Evolutionary conservation across 1,140 invertebrate genomes (phyloP).

Genomic region (Drosophila tristis): DNA sequence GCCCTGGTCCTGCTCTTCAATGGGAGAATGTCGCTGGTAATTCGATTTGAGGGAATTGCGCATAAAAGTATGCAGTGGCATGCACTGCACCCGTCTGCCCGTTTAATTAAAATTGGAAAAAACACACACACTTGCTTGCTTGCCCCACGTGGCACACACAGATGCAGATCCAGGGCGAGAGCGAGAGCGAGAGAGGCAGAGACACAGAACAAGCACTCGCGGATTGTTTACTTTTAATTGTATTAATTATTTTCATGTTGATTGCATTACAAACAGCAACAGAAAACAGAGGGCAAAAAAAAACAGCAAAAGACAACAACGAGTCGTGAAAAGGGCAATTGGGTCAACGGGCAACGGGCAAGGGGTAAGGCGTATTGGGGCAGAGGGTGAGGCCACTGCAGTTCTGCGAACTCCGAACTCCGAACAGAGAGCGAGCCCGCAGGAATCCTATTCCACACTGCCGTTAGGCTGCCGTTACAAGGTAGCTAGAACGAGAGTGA

Average conservation of each 20-base stretch:
- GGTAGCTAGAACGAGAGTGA: no score
- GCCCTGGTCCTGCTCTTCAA: conserved; percentile 30
- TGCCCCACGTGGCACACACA: background rate
- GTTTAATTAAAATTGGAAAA: conserved; percentile 70
- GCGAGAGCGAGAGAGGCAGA: background rate
- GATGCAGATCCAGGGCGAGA: background rate
- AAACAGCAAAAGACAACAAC: background rate
- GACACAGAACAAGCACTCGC: conserved; percentile 10
- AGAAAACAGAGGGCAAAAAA: background rate
- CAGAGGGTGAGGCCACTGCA: no score
- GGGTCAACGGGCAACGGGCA: conserved; percentile 24
- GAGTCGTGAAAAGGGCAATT: conserved; percentile 35
- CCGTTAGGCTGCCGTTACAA: conserved; percentile 2
- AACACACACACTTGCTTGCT: background rate
- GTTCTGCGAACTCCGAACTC: no score
- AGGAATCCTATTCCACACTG: conserved; percentile 1
- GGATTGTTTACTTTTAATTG: conserved; percentile 67
- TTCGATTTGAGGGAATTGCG: conserved; percentile 71
- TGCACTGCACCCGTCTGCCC: conserved; percentile 13
- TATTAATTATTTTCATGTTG: conserved; percentile 79
- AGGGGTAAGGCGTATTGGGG: background rate
- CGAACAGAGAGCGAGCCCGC: background rate
- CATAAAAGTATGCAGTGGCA: conserved; percentile 63
- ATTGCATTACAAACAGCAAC: conserved; percentile 63
- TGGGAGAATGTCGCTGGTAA: conserved; percentile 58